Evolutionary conservation across 2,797 vertebrate species (phyloP).

Genomic region (Odontamblyopus rebecca): DNA sequence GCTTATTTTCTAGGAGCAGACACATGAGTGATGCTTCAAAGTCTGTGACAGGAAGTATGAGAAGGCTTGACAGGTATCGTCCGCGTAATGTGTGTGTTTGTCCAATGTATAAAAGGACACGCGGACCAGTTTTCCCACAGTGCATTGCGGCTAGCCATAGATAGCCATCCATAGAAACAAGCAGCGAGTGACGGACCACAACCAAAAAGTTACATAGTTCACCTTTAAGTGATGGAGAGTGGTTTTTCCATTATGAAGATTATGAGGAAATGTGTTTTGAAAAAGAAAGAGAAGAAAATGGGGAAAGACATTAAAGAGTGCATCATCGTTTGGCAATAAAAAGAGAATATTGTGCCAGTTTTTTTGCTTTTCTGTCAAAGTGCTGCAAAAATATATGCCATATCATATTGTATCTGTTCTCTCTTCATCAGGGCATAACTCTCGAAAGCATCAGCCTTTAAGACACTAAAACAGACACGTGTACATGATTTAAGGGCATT

Average conservation of each 20-base stretch:
- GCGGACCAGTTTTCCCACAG: slow-evolving; percentile 26
- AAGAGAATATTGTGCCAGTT: slow-evolving; percentile 9
- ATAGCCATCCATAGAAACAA: no score
- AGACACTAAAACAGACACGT: neutral
- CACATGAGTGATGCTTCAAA: slow-evolving; percentile 63
- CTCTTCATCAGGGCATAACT: neutral
- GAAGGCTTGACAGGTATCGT: slow-evolving; percentile 41
- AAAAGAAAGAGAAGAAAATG: slow-evolving; percentile 25
- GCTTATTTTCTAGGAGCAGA: slow-evolving; percentile 67
- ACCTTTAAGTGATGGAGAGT: slow-evolving; percentile 48
- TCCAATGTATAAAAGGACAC: slow-evolving; percentile 25
- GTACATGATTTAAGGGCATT: neutral
- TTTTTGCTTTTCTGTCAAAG: slow-evolving; percentile 12
- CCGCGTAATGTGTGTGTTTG: slow-evolving; percentile 8
- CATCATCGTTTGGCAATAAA: slow-evolving; percentile 12
- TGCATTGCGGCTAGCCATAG: neutral
- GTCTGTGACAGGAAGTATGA: slow-evolving; percentile 56
- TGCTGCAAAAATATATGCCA: neutral
- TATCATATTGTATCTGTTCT: neutral
- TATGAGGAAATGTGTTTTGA: slow-evolving; percentile 37
- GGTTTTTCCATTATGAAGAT: slow-evolving; percentile 46
- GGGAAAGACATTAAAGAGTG: slow-evolving; percentile 5
- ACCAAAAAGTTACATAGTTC: no score
- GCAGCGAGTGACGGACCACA: no score
- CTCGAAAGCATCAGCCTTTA: neutral